Conservation (phyloP, 1,140 invertebrate genomes). For the Tribolium castaneum region DNA sequence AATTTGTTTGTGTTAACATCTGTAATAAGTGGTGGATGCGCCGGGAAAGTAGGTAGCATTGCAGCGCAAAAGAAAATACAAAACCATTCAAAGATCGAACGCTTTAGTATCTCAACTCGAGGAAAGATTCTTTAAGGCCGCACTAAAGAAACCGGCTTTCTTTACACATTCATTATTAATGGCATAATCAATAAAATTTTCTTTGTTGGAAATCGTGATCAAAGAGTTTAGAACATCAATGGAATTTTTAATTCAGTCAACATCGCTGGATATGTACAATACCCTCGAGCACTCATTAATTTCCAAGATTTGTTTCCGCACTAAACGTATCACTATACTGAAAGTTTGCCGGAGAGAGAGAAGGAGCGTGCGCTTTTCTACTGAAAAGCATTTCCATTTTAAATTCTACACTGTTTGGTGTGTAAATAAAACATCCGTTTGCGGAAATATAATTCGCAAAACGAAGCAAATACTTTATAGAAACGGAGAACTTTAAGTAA, state of each 20-base stretch:
- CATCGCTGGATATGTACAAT: constrained; percentile 5
- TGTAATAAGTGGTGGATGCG: neutral
- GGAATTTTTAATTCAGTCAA: constrained; percentile 34
- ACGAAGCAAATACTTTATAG: neutral
- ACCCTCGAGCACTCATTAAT: neutral
- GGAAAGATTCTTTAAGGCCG: constrained; percentile 8
- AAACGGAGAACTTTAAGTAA: neutral
- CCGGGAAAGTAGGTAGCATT: neutral
- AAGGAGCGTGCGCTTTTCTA: neutral
- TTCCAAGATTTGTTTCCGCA: neutral
- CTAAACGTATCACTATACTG: neutral
- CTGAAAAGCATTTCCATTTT: constrained; percentile 24
- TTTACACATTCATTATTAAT: constrained; percentile 21
- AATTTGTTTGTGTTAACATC: too few species aligned
- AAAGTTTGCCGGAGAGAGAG: constrained; percentile 2
- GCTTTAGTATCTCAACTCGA: neutral
- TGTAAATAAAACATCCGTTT: constrained; percentile 20
- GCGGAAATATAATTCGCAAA: constrained; percentile 17
- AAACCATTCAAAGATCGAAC: neutral
- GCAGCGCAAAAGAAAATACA: constrained; percentile 11
- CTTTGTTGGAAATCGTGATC: constrained; percentile 7
- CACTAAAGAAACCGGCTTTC: constrained; percentile 3
- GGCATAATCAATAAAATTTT: constrained; percentile 21
- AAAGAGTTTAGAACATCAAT: constrained; percentile 30
- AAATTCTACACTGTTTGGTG: constrained; percentile 9